Evolutionary conservation across 2,888 invertebrate genomes (phyloP), one percentile per base, ranked within the genome.

Genomic region (Malthinus seriepunctatus): DNA sequence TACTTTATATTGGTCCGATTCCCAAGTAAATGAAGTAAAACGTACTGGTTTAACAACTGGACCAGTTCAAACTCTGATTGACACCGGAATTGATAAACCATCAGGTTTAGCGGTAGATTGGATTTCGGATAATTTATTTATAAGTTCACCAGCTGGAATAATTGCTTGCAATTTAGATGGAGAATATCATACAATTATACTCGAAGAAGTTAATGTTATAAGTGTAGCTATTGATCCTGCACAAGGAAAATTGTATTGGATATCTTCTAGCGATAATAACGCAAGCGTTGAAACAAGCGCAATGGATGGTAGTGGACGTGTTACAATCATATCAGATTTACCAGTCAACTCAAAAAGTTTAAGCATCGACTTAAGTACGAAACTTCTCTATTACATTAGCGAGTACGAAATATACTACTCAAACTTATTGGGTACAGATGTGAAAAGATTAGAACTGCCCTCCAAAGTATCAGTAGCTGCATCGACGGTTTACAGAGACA

Each of bases 101-200:
- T 82, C 83, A 51, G 93, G 90, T 2, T 84, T 95, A 73, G 91
- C 91, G 34, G 83, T 94, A 56, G 93, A 95, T 81, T 91, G 91
- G 90, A 84, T 90, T 57, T 89, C 91, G 10, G 81, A 86, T 44
- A 83, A 90, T 71, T 82, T 92, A 78, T 91, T 89, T 79, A 86
- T 92, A 73, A 71, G 76, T 3, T 86, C 88, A 0, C 84, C 86
- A 0, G 80, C 78, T 56, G 83, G 85, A 8, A 90, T 95, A 64
- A 81, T 85, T 52, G 92, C 86, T 0, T 85, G 87, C 63, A 89
- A 86, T 71, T 79, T 91, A 50, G 83, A 84, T 63, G 94, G 92
- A 2, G 88, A 90, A 76, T 89, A 83, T 73, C 82, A 87, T 31
- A 82, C 86, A 0, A 65, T 63, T 15, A 50, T 78, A 3, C 52